A percentile compares a stretch with the other conserved stretches of the same genome.
phyloP scores from a whole-genome alignment of 2,888 invertebrate species.

The Lacanobia oleracea region DNA sequence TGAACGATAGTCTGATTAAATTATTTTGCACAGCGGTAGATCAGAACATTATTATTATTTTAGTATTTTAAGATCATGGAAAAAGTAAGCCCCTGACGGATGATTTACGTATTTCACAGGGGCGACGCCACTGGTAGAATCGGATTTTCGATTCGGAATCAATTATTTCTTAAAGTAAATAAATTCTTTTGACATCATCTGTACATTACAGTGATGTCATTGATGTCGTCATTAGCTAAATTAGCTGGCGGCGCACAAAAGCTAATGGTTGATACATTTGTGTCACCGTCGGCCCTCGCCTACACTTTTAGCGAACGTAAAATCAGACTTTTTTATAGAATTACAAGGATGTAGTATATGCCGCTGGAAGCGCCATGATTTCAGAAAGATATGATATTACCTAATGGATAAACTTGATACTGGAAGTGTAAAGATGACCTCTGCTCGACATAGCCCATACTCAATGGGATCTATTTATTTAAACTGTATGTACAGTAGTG shows the following conservation, averaged over 20 bases:
- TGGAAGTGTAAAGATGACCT: no score
- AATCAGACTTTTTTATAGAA: slow-evolving; percentile 41
- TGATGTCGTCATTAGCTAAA: slow-evolving; percentile 58
- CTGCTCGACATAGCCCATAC: no score
- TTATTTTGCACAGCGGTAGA: neutral
- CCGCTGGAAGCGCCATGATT: slow-evolving; percentile 21
- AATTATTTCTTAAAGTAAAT: slow-evolving; percentile 23
- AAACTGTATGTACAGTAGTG: no score
- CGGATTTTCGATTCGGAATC: neutral
- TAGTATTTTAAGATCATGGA: neutral
- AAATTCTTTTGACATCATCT: slow-evolving; percentile 16
- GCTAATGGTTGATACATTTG: slow-evolving; percentile 57
- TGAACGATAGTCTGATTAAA: no score
- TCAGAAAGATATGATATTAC: neutral
- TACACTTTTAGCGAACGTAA: slow-evolving; percentile 43
- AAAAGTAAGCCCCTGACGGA: neutral
- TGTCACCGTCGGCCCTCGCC: slow-evolving; percentile 47
- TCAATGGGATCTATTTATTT: no score
- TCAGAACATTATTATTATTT: neutral
- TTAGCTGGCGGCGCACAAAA: slow-evolving; percentile 50
- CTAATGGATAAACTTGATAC: neutral
- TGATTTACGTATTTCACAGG: neutral
- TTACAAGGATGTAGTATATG: slow-evolving; percentile 18
- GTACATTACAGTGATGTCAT: slow-evolving; percentile 36
- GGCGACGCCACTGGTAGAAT: neutral